phyloP scores from a whole-genome alignment of 2,888 invertebrate species.

The Agonopterix alstromeriana region DNA sequence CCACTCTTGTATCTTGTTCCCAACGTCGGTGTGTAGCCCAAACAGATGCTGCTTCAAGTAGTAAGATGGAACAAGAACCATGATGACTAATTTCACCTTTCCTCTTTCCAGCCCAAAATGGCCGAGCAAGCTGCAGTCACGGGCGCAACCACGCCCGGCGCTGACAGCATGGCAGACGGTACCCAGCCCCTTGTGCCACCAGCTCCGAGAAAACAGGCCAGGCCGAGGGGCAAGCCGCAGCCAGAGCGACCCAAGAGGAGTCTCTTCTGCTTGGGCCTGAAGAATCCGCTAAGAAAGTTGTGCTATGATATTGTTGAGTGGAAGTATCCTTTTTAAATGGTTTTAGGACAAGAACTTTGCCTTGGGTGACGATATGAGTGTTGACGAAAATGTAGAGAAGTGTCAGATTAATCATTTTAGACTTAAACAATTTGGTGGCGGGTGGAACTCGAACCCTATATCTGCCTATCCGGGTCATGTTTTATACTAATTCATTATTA shows the following conservation, averaged over 20 bases:
- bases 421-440: too few species aligned
- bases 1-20: too few species aligned
- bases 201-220: constrained; percentile 75
- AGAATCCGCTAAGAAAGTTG: constrained; percentile 95
- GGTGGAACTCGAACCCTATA: too few species aligned
- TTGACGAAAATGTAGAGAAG: too few species aligned
- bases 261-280: constrained; percentile 92
- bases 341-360: too few species aligned
- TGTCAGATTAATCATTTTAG: too few species aligned
- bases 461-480: too few species aligned
- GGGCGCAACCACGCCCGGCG: constrained; percentile 47
- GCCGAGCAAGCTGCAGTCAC: constrained; percentile 49
- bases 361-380: too few species aligned
- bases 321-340: constrained; percentile 94
- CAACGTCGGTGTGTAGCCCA: too few species aligned
- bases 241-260: constrained; percentile 94
- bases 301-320: constrained; percentile 98
- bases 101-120: constrained; percentile 48
- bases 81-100: not conserved
- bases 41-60: too few species aligned
- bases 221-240: constrained; percentile 87
- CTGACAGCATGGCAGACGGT: constrained; percentile 41
- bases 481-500: too few species aligned
- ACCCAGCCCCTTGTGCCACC: constrained; percentile 41
- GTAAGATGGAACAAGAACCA: too few species aligned